Evolutionary conservation across 2,888 invertebrate species (phyloP), one percentile per base, ranked within the genome.

Genomic region (Lasioglossum zephyrum): DNA sequence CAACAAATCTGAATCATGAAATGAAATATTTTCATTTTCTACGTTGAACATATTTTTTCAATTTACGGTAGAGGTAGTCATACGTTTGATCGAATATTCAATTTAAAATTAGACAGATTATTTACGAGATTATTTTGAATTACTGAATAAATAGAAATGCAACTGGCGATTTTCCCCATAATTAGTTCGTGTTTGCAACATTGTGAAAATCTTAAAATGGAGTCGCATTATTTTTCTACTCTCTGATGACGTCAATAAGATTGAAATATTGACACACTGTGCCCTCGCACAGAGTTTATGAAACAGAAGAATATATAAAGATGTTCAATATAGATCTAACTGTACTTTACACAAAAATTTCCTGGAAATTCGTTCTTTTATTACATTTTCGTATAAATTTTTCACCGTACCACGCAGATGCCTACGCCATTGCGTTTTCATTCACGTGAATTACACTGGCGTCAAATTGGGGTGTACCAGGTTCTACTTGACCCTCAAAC

Each of bases 361-460:
- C 18, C 11, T 4, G 22, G 4, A 36, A 1, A n/a, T 70, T 70
- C 13, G 13, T 13, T 70, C n/a, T 41, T n/a, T 39, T 13, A 41
- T 70, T 70, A 41, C 4, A 9, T 41, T 41, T 22, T 41, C 13
- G 5, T 70, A n/a, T 5, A 41, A 70, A 41, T n/a, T 39, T 70
- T 41, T 70, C 36, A 41, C 39, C 13, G n/a, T 41, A 70, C 22
- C 5, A 11, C 0, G 70, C n/a, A 41, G 41, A 2, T 41, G 13
- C n/a, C n/a, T 70, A 70, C 41, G 70, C 70, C 70, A 70, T 70
- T 70, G 70, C 41, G 70, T 11, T 22, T 70, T 41, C 70, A 70
- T 70, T 70, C 70, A 70, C 70, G n/a, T 41, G 41, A 70, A 70
- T 41, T n/a, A n/a, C 39, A 70, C 41, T n/a, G 41, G n/a, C 70